A percentile compares a stretch with the other conserved stretches of the same genome.
Evolutionary conservation across 2,888 invertebrate genomes (phyloP).

Genomic region (Drosophila nr. perissopoda): DNA sequence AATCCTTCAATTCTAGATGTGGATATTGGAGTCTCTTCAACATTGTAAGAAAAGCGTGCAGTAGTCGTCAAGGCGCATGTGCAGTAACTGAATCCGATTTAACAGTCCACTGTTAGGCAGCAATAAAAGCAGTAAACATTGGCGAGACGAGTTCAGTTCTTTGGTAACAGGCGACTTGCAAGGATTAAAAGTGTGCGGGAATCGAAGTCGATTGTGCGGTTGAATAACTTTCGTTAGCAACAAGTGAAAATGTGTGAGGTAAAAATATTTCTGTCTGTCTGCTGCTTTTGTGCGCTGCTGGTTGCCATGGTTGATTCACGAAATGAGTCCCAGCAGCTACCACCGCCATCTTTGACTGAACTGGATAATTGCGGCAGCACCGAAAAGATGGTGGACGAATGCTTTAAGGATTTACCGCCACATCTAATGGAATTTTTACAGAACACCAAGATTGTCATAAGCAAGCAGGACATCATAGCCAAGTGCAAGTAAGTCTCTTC

Average conservation of each 20-base stretch:
- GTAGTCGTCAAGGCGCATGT: constrained; percentile 44
- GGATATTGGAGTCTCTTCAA: background rate
- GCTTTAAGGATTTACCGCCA: constrained; percentile 83
- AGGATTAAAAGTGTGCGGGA: constrained; percentile 24
- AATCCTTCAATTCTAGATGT: background rate
- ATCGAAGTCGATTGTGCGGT: background rate
- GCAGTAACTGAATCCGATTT: constrained; percentile 37
- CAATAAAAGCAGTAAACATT: constrained; percentile 31
- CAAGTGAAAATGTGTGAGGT: constrained; percentile 48
- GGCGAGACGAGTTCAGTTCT: constrained; percentile 43
- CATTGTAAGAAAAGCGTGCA: constrained; percentile 53
- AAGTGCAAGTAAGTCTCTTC: constrained; percentile 83
- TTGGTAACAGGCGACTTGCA: constrained; percentile 21
- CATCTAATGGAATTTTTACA: constrained; percentile 83
- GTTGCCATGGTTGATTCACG: constrained; percentile 25
- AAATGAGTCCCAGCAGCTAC: constrained; percentile 32
- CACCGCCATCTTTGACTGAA: constrained; percentile 23
- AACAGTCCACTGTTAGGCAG: constrained; percentile 36
- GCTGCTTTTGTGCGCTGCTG: constrained; percentile 14
- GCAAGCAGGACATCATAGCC: constrained; percentile 80
- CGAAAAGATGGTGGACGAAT: constrained; percentile 82
- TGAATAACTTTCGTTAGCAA: constrained; percentile 45
- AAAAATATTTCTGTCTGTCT: constrained; percentile 13
- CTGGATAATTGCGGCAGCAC: constrained; percentile 79
- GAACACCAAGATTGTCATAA: constrained; percentile 82